Conservation (phyloP, 2,113 vertebrate species). For the Pluvialis apricaria region DNA sequence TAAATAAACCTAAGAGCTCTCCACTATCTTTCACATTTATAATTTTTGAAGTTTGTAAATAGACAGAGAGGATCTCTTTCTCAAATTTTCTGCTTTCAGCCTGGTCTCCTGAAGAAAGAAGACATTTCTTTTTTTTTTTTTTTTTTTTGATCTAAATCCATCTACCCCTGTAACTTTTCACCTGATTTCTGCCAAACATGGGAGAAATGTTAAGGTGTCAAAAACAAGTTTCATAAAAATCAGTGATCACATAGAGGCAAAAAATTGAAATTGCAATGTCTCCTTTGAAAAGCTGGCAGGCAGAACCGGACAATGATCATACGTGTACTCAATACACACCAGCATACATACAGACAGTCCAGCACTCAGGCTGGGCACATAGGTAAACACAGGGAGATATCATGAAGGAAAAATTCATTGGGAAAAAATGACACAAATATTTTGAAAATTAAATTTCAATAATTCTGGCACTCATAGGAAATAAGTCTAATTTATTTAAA, state of each 20-base stretch:
- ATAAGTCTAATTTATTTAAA: neutral
- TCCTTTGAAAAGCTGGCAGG: neutral
- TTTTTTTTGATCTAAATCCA: neutral
- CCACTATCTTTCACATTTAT: neutral
- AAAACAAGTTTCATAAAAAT: neutral
- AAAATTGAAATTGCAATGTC: neutral
- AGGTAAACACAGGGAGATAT: neutral
- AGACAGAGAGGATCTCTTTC: neutral
- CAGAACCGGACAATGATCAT: neutral
- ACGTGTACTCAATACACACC: neutral
- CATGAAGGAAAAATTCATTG: neutral
- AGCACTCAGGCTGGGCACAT: neutral
- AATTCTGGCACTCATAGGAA: neutral
- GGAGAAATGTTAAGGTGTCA: neutral
- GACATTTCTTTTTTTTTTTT: neutral
- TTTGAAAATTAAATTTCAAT: neutral
- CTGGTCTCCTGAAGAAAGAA: neutral
- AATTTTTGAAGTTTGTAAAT: neutral
- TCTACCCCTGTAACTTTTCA: neutral
- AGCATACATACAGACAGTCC: neutral
- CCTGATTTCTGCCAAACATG: neutral
- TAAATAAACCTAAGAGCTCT: neutral
- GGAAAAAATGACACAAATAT: neutral
- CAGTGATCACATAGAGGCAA: neutral
- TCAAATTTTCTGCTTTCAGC: neutral